phyloP scores from a whole-genome alignment of 2,113 vertebrate genomes.

The Cottus gobio region DNA sequence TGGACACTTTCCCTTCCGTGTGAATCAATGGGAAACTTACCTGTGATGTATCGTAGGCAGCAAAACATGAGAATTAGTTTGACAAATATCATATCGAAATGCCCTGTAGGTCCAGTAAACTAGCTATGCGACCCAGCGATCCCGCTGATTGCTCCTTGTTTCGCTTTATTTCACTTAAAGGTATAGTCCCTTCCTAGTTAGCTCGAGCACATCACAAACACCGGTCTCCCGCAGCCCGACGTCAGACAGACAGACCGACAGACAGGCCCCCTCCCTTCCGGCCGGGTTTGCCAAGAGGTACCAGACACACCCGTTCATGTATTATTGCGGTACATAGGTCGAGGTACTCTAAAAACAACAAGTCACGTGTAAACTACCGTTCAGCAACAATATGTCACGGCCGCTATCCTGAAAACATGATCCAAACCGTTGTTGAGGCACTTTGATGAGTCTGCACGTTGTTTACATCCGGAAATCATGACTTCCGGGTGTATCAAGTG shows the following conservation, averaged over 20 bases:
- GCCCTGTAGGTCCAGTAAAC: constrained; percentile 39
- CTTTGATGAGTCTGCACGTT: not conserved
- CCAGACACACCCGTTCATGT: constrained; percentile 42
- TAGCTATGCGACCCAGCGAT: constrained; percentile 37
- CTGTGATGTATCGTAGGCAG: constrained; percentile 67
- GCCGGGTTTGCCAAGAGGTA: not conserved
- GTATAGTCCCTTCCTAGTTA: constrained; percentile 66
- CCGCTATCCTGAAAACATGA: not conserved
- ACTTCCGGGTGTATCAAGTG: constrained; percentile 33
- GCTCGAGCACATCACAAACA: constrained; percentile 58
- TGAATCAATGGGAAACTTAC: constrained; percentile 66
- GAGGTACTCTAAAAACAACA: not conserved
- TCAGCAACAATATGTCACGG: not conserved
- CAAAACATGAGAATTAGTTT: constrained; percentile 70
- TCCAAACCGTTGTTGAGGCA: not conserved
- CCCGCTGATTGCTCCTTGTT: constrained; percentile 54
- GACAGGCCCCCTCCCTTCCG: constrained; percentile 67
- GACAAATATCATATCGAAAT: constrained; percentile 74
- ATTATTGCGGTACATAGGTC: not conserved
- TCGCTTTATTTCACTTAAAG: constrained; percentile 72
- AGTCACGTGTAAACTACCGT: not conserved
- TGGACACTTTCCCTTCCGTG: constrained; percentile 40
- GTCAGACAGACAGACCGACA: constrained; percentile 44
- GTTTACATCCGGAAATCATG: constrained; percentile 24
- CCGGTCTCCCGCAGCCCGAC: constrained; percentile 46